Evolutionary conservation across 2,797 vertebrate genomes (phyloP).

Genomic region (Poeciliopsis gracilis): DNA sequence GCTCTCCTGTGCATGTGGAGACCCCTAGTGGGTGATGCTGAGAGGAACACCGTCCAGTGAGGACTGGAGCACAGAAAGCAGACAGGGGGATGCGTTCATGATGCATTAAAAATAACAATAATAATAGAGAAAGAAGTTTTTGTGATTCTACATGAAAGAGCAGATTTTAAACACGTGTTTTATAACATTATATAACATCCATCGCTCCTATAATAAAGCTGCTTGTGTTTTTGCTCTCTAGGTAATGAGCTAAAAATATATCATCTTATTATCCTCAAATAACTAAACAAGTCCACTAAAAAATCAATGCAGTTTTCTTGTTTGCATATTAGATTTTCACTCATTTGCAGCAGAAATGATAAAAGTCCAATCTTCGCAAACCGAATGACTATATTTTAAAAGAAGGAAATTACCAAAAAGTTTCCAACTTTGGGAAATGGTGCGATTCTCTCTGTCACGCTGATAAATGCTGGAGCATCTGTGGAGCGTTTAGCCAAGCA

Average conservation of each 20-base stretch:
- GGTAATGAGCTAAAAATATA: background rate
- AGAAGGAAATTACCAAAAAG: background rate
- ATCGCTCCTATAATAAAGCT: background rate
- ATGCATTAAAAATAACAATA: background rate
- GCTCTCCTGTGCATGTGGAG: slow-evolving; percentile 72
- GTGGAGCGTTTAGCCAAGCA: slow-evolving; percentile 16
- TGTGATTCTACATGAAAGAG: background rate
- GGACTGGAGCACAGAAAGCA: slow-evolving; percentile 19
- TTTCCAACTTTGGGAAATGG: background rate
- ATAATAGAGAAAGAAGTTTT: background rate
- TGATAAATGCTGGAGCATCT: slow-evolving; percentile 18
- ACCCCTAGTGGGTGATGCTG: slow-evolving; percentile 81
- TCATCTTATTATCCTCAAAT: background rate
- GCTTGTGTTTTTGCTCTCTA: background rate
- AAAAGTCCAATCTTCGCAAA: background rate
- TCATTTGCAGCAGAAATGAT: background rate
- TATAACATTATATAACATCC: background rate
- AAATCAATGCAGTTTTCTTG: background rate
- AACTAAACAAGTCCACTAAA: background rate
- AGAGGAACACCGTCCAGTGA: slow-evolving; percentile 57
- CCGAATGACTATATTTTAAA: background rate
- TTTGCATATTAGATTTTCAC: background rate
- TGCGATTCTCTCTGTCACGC: background rate
- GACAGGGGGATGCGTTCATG: slow-evolving; percentile 28
- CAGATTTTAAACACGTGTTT: background rate